These are phyloP conservation scores for Pipistrellus kuhlii DNA, from an alignment of 2,797 vertebrate species.

Conservation along the genomic window DNA sequence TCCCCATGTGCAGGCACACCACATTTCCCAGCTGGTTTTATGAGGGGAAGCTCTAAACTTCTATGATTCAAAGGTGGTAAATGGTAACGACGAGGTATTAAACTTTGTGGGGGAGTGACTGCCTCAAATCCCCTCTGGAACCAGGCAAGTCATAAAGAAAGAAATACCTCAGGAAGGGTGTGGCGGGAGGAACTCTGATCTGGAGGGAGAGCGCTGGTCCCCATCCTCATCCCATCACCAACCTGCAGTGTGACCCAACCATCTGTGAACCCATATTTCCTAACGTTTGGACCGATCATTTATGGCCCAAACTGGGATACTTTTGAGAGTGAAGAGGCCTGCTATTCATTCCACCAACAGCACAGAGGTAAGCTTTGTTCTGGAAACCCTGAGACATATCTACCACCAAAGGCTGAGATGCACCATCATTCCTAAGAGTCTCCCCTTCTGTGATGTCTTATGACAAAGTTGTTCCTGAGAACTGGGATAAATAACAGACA, in stretches of 20 bases:
- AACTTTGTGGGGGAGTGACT: slow-evolving; percentile 73
- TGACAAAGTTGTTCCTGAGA: background rate
- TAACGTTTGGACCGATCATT: background rate
- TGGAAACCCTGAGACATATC: background rate
- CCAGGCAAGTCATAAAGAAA: slow-evolving; percentile 39
- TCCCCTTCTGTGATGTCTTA: background rate
- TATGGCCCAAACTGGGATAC: background rate
- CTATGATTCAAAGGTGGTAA: slow-evolving; percentile 74
- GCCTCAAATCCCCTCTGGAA: slow-evolving; percentile 57
- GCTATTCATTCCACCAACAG: background rate
- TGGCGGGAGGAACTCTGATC: too few species aligned
- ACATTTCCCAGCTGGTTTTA: slow-evolving; percentile 77
- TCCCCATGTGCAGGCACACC: slow-evolving; percentile 54
- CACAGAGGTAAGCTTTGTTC: background rate
- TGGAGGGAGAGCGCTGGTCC: background rate
- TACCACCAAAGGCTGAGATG: background rate
- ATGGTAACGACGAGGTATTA: slow-evolving; percentile 68
- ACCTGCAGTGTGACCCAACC: fast-evolving
- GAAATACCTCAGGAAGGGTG: background rate
- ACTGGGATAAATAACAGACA: background rate
- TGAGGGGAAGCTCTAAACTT: slow-evolving; percentile 77
- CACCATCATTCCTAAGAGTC: background rate
- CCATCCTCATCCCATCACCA: background rate
- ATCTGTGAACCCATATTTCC: background rate
- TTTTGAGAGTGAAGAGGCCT: background rate